phyloP scores from a whole-genome alignment of 1,140 invertebrate species.

The Littorina saxatilis region DNA sequence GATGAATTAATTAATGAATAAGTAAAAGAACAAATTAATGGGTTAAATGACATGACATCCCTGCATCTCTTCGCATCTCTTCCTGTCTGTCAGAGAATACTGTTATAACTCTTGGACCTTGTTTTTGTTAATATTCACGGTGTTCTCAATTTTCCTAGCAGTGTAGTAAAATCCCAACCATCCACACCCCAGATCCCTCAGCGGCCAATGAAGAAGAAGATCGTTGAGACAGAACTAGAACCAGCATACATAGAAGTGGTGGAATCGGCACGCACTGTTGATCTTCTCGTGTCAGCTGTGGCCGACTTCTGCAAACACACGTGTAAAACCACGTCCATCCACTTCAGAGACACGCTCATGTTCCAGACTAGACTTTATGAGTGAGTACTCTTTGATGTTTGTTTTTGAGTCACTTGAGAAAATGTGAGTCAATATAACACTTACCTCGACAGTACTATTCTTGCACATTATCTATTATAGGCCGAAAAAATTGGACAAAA shows the following conservation, averaged over 20 bases:
- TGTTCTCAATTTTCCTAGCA: neutral
- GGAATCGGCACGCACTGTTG: slow-evolving; percentile 65
- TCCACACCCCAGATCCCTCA: slow-evolving; percentile 43
- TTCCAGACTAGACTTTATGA: slow-evolving; percentile 75
- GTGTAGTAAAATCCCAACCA: slow-evolving; percentile 44
- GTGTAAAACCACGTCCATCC: slow-evolving; percentile 66
- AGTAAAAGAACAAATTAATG: too few relatives aligned
- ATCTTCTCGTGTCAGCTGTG: slow-evolving; percentile 69
- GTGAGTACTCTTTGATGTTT: slow-evolving; percentile 57
- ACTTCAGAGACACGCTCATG: slow-evolving; percentile 75
- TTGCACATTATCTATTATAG: too few relatives aligned
- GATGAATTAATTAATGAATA: too few relatives aligned
- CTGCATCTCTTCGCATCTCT: too few relatives aligned
- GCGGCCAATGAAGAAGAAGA: slow-evolving; percentile 71
- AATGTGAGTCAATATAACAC: too few relatives aligned
- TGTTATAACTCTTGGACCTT: too few relatives aligned
- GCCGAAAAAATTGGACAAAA: too few relatives aligned
- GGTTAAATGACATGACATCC: too few relatives aligned
- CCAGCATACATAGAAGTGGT: slow-evolving; percentile 69
- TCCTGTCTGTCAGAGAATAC: too few relatives aligned
- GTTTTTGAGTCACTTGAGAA: too few relatives aligned
- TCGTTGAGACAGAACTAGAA: slow-evolving; percentile 74
- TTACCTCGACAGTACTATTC: too few relatives aligned
- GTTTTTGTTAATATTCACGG: too few relatives aligned
- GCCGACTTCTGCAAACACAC: slow-evolving; percentile 73